phyloP scores from a whole-genome alignment of 1,140 invertebrate genomes.

The Cotesia vestalis region DNA sequence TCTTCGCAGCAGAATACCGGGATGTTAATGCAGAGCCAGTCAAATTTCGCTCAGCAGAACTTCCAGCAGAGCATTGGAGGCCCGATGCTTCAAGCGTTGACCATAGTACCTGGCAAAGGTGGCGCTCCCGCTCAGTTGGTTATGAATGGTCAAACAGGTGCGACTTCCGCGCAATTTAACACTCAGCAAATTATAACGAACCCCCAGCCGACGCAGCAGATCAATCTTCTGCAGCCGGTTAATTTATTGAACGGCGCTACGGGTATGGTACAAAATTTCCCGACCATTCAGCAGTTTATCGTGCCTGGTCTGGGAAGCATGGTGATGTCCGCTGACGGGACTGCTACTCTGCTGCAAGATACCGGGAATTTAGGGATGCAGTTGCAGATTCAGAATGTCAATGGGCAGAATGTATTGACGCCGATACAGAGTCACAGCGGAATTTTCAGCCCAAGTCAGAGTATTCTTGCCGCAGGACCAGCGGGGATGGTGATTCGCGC shows the following conservation, averaged over 20 bases:
- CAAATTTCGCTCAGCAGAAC: slow-evolving; percentile 64
- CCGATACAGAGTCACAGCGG: slow-evolving; percentile 74
- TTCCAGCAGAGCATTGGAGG: slow-evolving; percentile 64
- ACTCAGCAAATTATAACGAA: slow-evolving; percentile 76
- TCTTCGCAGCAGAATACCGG: slow-evolving; percentile 70
- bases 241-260: slow-evolving; percentile 78
- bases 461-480: slow-evolving; percentile 74
- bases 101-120: slow-evolving; percentile 79
- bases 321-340: slow-evolving; percentile 78
- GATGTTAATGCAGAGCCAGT: slow-evolving; percentile 61
- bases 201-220: slow-evolving; percentile 77
- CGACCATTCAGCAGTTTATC: slow-evolving; percentile 83
- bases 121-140: slow-evolving; percentile 75
- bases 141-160: slow-evolving; percentile 74
- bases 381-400: slow-evolving; percentile 81
- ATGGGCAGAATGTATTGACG: slow-evolving; percentile 79
- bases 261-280: slow-evolving; percentile 79
- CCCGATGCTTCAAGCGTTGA: slow-evolving; percentile 77
- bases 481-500: slow-evolving; percentile 82
- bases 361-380: slow-evolving; percentile 76
- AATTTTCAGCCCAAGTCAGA: slow-evolving; percentile 69
- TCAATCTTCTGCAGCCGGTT: slow-evolving; percentile 82
- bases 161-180: slow-evolving; percentile 69
- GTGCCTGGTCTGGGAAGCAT: slow-evolving; percentile 81
- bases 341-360: slow-evolving; percentile 73